Percentiles rank a stretch among this genome's conserved stretches.
These are phyloP conservation scores for Sipha flava DNA, from an alignment of 1,140 invertebrate genomes.

Conservation along the genomic window DNA sequence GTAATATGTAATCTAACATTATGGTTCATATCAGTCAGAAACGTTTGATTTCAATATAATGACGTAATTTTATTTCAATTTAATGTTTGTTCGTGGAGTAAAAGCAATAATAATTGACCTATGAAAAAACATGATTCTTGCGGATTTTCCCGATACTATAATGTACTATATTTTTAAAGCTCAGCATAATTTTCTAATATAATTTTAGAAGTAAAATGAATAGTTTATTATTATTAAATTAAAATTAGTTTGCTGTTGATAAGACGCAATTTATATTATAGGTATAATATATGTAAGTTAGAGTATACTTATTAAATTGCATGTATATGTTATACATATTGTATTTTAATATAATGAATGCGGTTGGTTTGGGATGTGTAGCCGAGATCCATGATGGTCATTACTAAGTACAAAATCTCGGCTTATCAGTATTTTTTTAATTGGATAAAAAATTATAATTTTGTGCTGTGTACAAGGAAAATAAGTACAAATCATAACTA, in stretches of 20 bases:
- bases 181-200: not conserved
- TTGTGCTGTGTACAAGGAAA: slow-evolving; percentile 12
- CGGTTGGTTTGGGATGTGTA: not conserved
- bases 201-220: not conserved
- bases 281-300: too few relatives aligned
- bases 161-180: not conserved
- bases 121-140: not conserved
- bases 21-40: not conserved
- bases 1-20: too few relatives aligned
- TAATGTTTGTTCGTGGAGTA: not conserved
- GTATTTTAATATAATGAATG: not conserved
- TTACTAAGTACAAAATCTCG: not conserved
- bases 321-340: too few relatives aligned
- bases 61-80: not conserved
- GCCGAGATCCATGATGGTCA: not conserved
- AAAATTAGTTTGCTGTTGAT: not conserved
- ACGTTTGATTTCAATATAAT: not conserved
- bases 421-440: slow-evolving; percentile 6
- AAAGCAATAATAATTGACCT: not conserved
- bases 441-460: slow-evolving; percentile 3
- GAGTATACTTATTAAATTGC: too few relatives aligned
- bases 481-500: not conserved
- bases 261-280: not conserved
- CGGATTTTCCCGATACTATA: not conserved
- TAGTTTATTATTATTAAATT: not conserved